These are phyloP conservation scores for Catharus bicknelli DNA, from an alignment of 2,113 vertebrate species.

Conservation along the genomic window DNA sequence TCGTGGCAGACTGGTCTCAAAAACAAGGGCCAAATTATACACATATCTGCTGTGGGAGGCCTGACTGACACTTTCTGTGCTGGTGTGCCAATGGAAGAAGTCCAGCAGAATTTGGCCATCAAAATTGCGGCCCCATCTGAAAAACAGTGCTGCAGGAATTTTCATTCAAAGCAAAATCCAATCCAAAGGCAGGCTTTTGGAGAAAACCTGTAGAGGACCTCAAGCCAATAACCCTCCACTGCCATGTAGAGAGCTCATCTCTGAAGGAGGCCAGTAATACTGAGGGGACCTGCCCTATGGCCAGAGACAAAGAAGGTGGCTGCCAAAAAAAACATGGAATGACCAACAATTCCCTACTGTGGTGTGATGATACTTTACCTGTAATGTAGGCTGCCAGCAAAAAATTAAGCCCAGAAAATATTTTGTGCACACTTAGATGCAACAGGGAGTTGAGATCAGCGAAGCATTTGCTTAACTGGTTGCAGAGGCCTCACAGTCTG, in stretches of 20 bases:
- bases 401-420: background rate
- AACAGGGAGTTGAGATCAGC: background rate
- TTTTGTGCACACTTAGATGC: background rate
- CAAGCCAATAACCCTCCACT: background rate
- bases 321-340: background rate
- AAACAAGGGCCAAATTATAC: background rate
- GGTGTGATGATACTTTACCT: background rate
- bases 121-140: accelerated
- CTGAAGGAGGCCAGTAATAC: background rate
- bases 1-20: background rate
- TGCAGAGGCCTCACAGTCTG: background rate
- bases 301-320: background rate
- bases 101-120: background rate
- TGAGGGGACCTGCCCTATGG: background rate
- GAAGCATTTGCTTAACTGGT: background rate
- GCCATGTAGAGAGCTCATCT: background rate
- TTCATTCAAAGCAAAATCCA: background rate
- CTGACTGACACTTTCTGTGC: background rate
- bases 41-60: background rate
- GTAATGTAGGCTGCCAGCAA: background rate
- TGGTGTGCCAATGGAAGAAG: background rate
- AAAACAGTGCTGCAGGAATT: background rate
- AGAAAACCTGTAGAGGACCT: background rate
- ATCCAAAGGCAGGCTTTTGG: background rate
- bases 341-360: background rate